Evolutionary conservation across 2,113 vertebrate species (phyloP).

Genomic region (Mastomys natalensis): DNA sequence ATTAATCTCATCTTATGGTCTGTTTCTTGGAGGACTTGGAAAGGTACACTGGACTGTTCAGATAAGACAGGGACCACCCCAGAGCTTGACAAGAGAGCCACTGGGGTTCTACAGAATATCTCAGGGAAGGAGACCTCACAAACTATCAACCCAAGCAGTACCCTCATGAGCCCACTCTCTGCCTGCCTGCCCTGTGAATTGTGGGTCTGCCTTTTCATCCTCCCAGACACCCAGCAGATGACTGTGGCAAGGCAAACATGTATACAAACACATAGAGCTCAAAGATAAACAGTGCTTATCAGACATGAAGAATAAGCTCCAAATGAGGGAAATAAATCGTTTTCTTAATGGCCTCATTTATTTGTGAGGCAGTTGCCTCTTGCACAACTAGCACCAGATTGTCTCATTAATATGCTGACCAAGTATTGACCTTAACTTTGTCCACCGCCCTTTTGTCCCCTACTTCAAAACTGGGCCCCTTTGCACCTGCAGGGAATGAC

Average conservation of each 20-base stretch:
- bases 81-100: background rate
- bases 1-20: background rate
- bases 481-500: background rate
- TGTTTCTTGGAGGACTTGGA: background rate
- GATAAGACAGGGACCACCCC: background rate
- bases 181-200: background rate
- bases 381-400: background rate
- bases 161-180: accelerated
- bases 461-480: background rate
- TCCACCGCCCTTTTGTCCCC: background rate
- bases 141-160: background rate
- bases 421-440: background rate
- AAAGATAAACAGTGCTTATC: slow-evolving; percentile 21
- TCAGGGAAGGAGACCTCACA: background rate
- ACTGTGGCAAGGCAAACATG: background rate
- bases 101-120: accelerated
- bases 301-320: background rate
- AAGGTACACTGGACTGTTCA: background rate
- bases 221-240: background rate
- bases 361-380: background rate
- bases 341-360: slow-evolving; percentile 3
- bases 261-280: background rate
- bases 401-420: background rate
- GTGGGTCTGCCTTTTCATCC: background rate
- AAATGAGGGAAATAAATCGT: background rate